phyloP scores from a whole-genome alignment of 2,888 invertebrate species.

The Zeuzera pyrina region DNA sequence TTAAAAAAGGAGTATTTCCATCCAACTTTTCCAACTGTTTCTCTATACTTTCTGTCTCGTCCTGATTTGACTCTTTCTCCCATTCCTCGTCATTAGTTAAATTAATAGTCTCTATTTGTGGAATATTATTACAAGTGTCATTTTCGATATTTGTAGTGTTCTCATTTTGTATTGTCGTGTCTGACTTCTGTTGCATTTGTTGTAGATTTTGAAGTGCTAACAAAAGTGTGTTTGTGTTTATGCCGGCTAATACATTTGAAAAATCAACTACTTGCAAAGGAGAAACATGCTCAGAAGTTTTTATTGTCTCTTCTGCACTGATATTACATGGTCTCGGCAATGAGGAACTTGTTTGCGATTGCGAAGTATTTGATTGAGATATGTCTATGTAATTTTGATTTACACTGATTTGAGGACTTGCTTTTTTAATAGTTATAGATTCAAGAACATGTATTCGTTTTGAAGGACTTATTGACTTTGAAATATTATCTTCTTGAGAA shows the following conservation, averaged over 20 bases:
- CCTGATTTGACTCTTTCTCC: conserved; percentile 54
- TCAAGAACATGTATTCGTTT: conserved; percentile 51
- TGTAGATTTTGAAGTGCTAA: conserved; percentile 61
- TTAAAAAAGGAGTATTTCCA: conserved; percentile 58
- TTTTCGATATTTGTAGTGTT: conserved; percentile 8
- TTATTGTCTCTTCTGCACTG: no score
- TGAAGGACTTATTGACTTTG: conserved; percentile 32
- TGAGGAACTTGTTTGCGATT: no score
- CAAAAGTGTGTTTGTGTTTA: conserved; percentile 54
- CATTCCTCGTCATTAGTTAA: conserved; percentile 62
- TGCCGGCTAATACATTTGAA: conserved; percentile 44
- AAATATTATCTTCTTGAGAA: conserved; percentile 15
- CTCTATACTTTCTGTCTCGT: conserved; percentile 48
- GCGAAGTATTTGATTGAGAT: no score
- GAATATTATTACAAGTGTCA: conserved; percentile 13
- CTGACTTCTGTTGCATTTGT: conserved; percentile 33
- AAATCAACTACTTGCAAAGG: no score
- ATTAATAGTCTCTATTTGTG: conserved; percentile 48
- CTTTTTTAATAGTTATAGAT: conserved; percentile 43
- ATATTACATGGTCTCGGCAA: no score
- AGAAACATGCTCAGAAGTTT: background rate
- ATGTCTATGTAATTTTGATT: no score
- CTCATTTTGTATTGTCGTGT: no score
- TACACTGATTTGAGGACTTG: no score
- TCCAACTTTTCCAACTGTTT: conserved; percentile 47